Evolutionary conservation across 1,140 invertebrate species (phyloP).

Genomic region (Periplaneta americana): DNA sequence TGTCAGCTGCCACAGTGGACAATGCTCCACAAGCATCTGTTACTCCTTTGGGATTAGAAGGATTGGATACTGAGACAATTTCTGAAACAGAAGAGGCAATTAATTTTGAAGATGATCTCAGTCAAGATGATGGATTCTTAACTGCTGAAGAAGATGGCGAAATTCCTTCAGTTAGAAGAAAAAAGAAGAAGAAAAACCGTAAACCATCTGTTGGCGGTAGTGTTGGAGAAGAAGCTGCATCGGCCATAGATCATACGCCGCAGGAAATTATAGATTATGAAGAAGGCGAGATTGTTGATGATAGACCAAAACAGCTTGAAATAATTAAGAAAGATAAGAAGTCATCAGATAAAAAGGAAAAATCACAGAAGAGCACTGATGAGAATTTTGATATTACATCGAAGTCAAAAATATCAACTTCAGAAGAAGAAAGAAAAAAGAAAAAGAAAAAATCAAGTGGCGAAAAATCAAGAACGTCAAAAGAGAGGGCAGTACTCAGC

Average conservation of each 20-base stretch:
- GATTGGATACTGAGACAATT: constrained; percentile 63
- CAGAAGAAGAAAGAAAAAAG: constrained; percentile 52
- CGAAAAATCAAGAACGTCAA: constrained; percentile 38
- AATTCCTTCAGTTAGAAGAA: constrained; percentile 22
- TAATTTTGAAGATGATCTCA: constrained; percentile 16
- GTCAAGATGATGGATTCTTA: constrained; percentile 1
- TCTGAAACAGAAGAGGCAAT: constrained; percentile 46
- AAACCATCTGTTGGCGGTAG: constrained; percentile 15
- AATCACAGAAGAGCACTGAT: not conserved
- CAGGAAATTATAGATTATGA: constrained; percentile 32
- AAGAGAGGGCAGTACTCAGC: constrained; percentile 21
- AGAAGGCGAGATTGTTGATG: constrained; percentile 50
- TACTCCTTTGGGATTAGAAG: constrained; percentile 43
- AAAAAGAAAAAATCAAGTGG: constrained; percentile 45
- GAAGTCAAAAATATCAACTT: not conserved
- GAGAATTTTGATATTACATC: constrained; percentile 18
- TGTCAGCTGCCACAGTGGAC: constrained; percentile 21
- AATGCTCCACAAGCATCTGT: constrained; percentile 1
- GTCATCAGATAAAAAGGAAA: constrained; percentile 38
- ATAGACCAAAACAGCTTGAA: constrained; percentile 30
- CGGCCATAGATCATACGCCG: not conserved
- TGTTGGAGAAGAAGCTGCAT: not conserved
- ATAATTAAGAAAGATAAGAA: constrained; percentile 23
- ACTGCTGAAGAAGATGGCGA: constrained; percentile 24
- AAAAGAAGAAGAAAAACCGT: constrained; percentile 23